Conservation (phyloP, 2,888 invertebrate species). For the Dryadula phaetusa region DNA sequence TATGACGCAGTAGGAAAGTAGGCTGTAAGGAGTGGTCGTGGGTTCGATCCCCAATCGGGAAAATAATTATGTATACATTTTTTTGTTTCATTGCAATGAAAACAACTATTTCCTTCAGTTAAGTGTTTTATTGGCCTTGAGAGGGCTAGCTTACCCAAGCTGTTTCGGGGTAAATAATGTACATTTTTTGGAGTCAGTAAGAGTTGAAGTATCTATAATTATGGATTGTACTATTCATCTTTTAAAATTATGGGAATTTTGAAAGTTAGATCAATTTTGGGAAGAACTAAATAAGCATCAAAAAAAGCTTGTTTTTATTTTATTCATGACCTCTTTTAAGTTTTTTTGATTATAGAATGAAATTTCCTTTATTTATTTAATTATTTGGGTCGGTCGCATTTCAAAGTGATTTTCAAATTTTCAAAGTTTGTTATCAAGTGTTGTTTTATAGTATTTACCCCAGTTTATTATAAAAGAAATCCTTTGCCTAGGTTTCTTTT, state of each 20-base stretch:
- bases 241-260: neutral
- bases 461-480: constrained; percentile 35
- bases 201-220: no score
- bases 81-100: no score
- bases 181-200: no score
- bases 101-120: no score
- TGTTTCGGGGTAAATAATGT: no score
- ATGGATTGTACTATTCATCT: no score
- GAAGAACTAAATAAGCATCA: neutral
- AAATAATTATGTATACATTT: no score
- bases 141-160: no score
- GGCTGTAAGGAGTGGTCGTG: no score
- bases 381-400: neutral
- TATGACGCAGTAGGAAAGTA: no score
- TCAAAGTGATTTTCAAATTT: constrained; percentile 14
- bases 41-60: no score
- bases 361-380: neutral
- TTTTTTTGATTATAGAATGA: neutral
- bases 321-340: neutral
- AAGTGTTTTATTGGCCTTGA: no score
- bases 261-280: neutral
- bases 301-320: neutral
- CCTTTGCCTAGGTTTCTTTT: constrained; percentile 42
- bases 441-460: constrained; percentile 26
- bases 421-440: constrained; percentile 27